Percentiles rank a stretch among this genome's conserved stretches.
These are phyloP conservation scores for Metaphire vulgaris DNA, from an alignment of 1,140 invertebrate genomes.

Conservation along the genomic window DNA sequence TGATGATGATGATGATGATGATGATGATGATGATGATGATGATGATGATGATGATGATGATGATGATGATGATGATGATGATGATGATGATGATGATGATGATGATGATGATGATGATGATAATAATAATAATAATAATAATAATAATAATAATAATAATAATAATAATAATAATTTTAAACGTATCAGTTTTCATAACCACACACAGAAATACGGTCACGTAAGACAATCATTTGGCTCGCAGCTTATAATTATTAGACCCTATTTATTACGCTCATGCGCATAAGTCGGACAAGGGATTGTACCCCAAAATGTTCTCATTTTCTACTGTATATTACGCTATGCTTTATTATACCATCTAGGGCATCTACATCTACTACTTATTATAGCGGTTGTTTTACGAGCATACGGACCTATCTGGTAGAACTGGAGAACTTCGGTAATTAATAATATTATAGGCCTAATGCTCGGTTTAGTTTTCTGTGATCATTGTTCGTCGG, in stretches of 20 bases:
- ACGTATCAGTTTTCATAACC: background rate
- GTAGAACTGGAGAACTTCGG: no score
- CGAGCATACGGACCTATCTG: no score
- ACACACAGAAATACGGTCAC: background rate
- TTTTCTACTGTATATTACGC: no score
- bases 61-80: background rate
- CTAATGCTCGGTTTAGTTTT: no score
- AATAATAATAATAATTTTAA: background rate
- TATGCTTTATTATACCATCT: no score
- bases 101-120: background rate
- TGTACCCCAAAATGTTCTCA: no score
- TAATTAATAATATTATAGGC: no score
- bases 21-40: background rate
- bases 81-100: background rate
- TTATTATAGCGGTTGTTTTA: no score
- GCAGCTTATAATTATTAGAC: background rate
- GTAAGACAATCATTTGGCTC: background rate
- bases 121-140: background rate
- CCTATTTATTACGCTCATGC: background rate
- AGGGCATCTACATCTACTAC: no score
- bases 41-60: background rate
- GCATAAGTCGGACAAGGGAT: background rate
- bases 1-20: constrained; percentile 6
- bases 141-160: background rate
- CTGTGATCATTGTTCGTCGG: no score